Percentiles rank a stretch among this genome's conserved stretches.
phyloP scores from a whole-genome alignment of 2,113 vertebrate species.

The Nycticorax nycticorax region DNA sequence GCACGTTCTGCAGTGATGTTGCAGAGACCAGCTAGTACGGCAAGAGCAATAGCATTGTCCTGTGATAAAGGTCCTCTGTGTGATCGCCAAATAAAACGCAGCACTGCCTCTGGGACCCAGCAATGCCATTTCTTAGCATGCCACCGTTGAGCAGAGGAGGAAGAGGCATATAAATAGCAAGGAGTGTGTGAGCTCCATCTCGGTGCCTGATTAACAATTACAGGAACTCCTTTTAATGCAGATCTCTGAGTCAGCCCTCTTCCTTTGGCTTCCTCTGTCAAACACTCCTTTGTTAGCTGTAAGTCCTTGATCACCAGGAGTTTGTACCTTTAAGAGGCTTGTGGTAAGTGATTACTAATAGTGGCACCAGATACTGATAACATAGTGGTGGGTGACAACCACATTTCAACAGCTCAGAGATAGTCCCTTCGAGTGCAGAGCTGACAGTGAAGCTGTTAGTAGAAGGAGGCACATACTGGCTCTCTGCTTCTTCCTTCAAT shows the following conservation, averaged over 20 bases:
- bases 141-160: not conserved
- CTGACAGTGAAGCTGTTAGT: constrained; percentile 2
- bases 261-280: constrained; percentile 43
- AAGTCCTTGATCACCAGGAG: constrained; percentile 6
- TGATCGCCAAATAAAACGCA: not conserved
- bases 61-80: not conserved
- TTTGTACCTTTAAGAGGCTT: constrained; percentile 47
- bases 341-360: constrained; percentile 49
- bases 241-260: constrained; percentile 33
- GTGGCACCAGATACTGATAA: constrained; percentile 51
- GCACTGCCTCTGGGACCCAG: not conserved
- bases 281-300: constrained; percentile 15
- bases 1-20: not conserved
- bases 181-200: constrained; percentile 32
- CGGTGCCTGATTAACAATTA: constrained; percentile 11
- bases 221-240: constrained; percentile 36
- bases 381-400: constrained; percentile 1
- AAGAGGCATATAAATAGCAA: constrained; percentile 48
- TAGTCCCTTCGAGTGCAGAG: constrained; percentile 22
- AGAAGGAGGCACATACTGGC: not conserved
- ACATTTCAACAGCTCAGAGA: constrained; percentile 47
- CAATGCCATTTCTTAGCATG: not conserved
- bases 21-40: not conserved
- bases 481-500: constrained; percentile 24
- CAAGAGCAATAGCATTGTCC: not conserved